Percentiles rank a stretch among this genome's conserved stretches.
phyloP scores from a whole-genome alignment of 2,113 vertebrate genomes.

The Brachypodius melanocephalos region DNA sequence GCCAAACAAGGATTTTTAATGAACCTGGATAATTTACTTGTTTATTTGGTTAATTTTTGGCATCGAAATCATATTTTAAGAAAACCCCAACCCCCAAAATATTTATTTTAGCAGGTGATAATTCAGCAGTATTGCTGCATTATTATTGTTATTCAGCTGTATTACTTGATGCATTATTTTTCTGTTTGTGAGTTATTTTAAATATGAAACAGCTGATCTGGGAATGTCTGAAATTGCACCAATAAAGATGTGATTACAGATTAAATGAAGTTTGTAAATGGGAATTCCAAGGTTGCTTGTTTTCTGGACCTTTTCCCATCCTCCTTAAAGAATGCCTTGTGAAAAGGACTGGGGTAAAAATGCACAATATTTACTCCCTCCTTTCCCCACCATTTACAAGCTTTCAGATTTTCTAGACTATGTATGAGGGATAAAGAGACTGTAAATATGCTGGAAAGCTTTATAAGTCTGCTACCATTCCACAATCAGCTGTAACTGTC shows the following conservation, averaged over 20 bases:
- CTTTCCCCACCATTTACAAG: neutral
- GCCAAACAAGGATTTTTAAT: neutral
- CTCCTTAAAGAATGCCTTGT: neutral
- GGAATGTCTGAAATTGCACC: neutral
- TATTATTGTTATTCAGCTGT: neutral
- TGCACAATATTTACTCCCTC: neutral
- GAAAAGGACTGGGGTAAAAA: neutral
- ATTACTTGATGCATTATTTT: neutral
- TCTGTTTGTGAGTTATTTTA: neutral
- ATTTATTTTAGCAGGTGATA: neutral
- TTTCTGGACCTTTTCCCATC: neutral
- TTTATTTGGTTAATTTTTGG: neutral
- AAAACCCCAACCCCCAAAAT: rapidly evolving
- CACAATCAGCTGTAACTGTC: neutral
- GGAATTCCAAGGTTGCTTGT: neutral
- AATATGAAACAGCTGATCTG: neutral
- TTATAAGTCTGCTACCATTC: neutral
- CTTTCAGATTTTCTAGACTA: neutral
- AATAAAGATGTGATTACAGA: neutral
- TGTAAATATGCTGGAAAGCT: neutral
- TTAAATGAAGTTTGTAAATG: neutral
- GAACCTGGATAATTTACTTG: neutral
- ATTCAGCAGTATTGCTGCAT: neutral
- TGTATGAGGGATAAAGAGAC: neutral
- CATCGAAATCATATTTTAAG: neutral